Conservation (phyloP, 64 coral and sea anemone genomes). For the Anthopleura sola region DNA sequence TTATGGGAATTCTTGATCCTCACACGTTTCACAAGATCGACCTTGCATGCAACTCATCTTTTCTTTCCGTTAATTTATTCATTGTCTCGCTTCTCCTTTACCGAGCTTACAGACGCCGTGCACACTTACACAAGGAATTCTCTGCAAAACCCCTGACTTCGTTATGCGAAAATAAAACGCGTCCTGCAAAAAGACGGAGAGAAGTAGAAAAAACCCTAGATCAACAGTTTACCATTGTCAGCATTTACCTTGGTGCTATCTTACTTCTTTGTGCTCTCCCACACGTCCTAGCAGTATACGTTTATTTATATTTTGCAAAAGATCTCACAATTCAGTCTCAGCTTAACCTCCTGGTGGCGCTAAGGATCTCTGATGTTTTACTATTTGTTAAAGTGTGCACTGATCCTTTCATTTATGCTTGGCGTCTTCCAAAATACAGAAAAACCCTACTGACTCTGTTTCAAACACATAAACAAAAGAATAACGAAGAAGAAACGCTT, state of each 20-base stretch:
- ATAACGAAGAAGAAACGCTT: conserved; percentile 3
- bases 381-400: conserved; percentile 51
- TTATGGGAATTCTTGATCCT: conserved; percentile 23
- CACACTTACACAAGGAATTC: background rate
- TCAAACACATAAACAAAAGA: background rate
- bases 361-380: conserved; percentile 44
- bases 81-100: conserved; percentile 41
- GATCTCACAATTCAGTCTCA: conserved; percentile 1
- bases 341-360: conserved; percentile 18
- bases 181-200: background rate
- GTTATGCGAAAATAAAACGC: background rate
- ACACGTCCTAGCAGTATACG: conserved; percentile 35
- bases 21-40: conserved; percentile 29
- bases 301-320: conserved; percentile 27
- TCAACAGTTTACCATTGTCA: conserved; percentile 48
- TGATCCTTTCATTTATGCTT: conserved; percentile 56
- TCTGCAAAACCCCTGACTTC: background rate
- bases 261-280: conserved; percentile 47
- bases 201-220: conserved; percentile 20
- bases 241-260: conserved; percentile 48
- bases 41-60: conserved; percentile 38
- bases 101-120: conserved; percentile 28
- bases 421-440: conserved; percentile 51
- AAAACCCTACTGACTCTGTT: conserved; percentile 27
- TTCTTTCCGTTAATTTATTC: conserved; percentile 38